phyloP scores from a whole-genome alignment of 2,113 vertebrate species.

The Lophotis ruficrista region DNA sequence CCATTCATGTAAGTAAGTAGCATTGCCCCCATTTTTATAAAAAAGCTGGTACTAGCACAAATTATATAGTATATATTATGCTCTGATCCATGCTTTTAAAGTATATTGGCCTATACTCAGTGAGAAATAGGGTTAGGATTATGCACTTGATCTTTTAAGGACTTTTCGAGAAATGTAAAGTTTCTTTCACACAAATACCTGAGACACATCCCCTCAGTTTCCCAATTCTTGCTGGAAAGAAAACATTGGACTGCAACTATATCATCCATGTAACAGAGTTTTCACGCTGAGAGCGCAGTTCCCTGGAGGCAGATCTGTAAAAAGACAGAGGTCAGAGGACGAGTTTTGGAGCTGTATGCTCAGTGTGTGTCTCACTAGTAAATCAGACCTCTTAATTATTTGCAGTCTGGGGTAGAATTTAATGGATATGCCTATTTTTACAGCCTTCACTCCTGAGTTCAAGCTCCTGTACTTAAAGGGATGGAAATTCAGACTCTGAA shows the following conservation, averaged over 20 bases:
- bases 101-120: not conserved
- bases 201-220: not conserved
- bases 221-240: not conserved
- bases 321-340: not conserved
- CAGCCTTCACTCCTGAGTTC: fast-evolving
- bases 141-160: not conserved
- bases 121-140: not conserved
- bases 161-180: not conserved
- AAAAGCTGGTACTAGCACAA: fast-evolving
- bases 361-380: not conserved
- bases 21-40: not conserved
- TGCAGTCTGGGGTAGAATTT: not conserved
- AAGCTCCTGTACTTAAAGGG: not conserved
- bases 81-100: not conserved
- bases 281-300: not conserved
- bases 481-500: not conserved
- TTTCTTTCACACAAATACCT: not conserved
- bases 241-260: not conserved
- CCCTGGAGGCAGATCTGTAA: not conserved
- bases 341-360: not conserved
- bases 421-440: not conserved
- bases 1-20: not conserved
- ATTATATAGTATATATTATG: not conserved
- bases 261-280: not conserved
- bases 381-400: not conserved